phyloP scores from a whole-genome alignment of 2,888 invertebrate genomes.

The Tupiocoris notatus region DNA sequence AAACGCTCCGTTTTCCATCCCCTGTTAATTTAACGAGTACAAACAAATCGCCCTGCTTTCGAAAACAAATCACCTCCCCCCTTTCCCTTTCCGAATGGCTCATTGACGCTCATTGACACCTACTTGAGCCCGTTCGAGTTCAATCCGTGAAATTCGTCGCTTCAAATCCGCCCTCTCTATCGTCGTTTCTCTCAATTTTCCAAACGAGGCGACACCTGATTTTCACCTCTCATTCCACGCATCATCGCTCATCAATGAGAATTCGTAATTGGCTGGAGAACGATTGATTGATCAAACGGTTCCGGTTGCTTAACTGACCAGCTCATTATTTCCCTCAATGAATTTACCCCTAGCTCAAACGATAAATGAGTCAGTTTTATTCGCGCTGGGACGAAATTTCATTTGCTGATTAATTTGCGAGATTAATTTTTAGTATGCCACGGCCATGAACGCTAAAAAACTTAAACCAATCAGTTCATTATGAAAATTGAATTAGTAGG shows the following conservation, averaged over 20 bases:
- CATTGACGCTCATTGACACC: conserved; percentile 28
- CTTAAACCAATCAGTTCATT: no score
- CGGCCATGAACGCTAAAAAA: no score
- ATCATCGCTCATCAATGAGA: background rate
- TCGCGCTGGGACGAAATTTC: no score
- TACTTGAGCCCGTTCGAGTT: conserved; percentile 19
- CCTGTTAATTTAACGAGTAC: conserved; percentile 32
- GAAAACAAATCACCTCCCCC: background rate
- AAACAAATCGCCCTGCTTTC: background rate
- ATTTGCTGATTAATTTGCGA: no score
- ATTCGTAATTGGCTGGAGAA: background rate
- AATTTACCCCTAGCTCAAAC: no score
- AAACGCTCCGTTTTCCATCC: background rate
- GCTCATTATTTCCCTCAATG: no score
- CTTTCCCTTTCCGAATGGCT: background rate
- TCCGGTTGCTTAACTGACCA: background rate
- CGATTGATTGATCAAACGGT: background rate
- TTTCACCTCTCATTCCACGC: conserved; percentile 18
- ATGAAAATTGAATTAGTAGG: no score
- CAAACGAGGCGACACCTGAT: conserved; percentile 9
- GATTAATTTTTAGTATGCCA: no score
- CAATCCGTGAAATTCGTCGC: conserved; percentile 17
- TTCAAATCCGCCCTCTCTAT: background rate
- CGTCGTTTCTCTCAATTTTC: background rate
- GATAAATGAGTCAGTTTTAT: no score